A percentile compares a stretch with the other conserved stretches of the same genome.
These are phyloP conservation scores for Misgurnus mizolepis DNA, from an alignment of 2,113 vertebrate species.

Conservation along the genomic window DNA sequence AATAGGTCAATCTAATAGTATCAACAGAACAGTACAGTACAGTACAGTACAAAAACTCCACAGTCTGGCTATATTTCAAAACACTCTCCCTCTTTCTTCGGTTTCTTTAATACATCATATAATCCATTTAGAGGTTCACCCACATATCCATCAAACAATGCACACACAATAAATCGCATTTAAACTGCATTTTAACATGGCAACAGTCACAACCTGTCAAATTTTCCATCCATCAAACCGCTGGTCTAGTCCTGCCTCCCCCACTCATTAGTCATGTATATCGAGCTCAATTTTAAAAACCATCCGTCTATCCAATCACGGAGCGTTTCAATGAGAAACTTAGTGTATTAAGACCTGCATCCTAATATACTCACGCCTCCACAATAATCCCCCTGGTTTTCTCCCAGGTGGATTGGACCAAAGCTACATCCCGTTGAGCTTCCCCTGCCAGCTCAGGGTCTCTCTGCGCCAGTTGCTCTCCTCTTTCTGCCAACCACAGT, in stretches of 20 bases:
- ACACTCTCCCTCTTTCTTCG: conserved; percentile 23
- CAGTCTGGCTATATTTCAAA: conserved; percentile 2
- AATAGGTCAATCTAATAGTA: neutral
- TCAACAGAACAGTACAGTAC: neutral
- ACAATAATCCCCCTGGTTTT: conserved; percentile 80
- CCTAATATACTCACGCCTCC: conserved; percentile 77
- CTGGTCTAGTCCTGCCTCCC: conserved; percentile 6
- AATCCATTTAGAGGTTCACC: conserved; percentile 27
- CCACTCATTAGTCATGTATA: conserved; percentile 6
- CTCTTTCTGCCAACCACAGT: conserved; percentile 90
- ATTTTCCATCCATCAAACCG: conserved; percentile 20
- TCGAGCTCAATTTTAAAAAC: conserved; percentile 17
- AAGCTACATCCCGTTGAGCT: conserved; percentile 79
- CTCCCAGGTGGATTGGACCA: conserved; percentile 82
- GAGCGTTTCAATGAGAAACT: neutral
- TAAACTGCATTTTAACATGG: conserved; percentile 6
- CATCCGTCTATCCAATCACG: conserved; percentile 13
- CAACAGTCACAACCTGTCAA: conserved; percentile 26
- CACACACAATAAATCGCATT: conserved; percentile 25
- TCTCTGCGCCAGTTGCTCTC: conserved; percentile 86
- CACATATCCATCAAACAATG: conserved; percentile 19
- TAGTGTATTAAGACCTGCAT: neutral
- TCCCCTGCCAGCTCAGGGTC: conserved; percentile 81
- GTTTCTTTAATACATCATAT: conserved; percentile 24
- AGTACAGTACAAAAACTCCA: neutral